Conservation (phyloP, 23 tunicate species). For the Botrylloides violaceus region DNA sequence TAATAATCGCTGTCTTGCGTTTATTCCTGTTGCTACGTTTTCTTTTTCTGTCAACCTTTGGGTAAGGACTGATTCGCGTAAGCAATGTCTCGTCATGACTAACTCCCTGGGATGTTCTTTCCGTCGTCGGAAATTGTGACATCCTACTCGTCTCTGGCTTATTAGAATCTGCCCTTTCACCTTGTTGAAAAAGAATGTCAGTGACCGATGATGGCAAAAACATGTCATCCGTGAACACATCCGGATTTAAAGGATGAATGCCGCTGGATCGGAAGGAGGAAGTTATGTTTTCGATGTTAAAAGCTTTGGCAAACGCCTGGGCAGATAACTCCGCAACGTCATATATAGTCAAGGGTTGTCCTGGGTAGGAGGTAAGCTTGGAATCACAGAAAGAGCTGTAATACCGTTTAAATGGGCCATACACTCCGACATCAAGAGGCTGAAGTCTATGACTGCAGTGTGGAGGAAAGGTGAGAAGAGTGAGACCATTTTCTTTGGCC, state of each 20-base stretch:
- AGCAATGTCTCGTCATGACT: no score
- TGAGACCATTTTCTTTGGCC: conserved; percentile 17
- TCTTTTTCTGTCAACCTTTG: no score
- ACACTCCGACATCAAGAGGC: conserved; percentile 33
- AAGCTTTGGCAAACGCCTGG: conserved; percentile 23
- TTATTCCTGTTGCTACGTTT: no score
- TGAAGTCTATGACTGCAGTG: conserved; percentile 31
- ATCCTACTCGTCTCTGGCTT: no score
- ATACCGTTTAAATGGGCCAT: conserved; percentile 37
- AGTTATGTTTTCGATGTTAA: conserved; percentile 28
- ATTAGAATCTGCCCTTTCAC: no score
- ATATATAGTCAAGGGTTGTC: conserved; percentile 6
- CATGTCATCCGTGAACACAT: neutral
- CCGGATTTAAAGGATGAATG: neutral
- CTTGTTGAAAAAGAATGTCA: no score
- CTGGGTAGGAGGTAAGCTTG: conserved; percentile 20
- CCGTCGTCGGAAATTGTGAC: no score
- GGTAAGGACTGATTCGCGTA: no score
- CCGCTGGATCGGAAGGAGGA: neutral
- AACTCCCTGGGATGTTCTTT: no score
- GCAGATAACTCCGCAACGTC: conserved; percentile 15
- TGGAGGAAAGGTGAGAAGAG: conserved; percentile 29
- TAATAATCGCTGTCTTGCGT: no score
- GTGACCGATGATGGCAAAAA: neutral
- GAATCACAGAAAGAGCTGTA: conserved; percentile 15